Base-by-base conservation (phyloP, 2,888 invertebrate genomes). In the Amphipoea lucens region DNA sequence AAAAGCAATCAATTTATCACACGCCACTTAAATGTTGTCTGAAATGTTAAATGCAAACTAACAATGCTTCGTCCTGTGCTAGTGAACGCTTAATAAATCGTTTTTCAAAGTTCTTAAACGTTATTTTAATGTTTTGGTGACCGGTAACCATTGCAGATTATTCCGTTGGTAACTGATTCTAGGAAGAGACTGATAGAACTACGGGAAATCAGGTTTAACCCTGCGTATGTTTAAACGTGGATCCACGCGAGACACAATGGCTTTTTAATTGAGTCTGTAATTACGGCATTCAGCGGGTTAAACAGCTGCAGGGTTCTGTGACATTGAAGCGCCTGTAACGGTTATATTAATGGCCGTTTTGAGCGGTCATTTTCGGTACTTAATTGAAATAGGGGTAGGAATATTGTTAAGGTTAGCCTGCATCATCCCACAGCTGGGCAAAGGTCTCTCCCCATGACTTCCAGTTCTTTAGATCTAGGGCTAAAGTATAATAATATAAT, bases 121-220 rank as follows among this genome's bases (percentile, higher is more conserved):
- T 63, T 60, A 62, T 67, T 66, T 70, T 23, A 17, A 20, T 9
- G 36, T 29, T 62, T 29, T 23, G 66, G 14, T 65, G 20, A 62
- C 67, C 42, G 29, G n/a, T 74, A 75, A 68, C 72, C 57, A 51
- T 67, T 70, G 54, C 48, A 73, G 82, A 78, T 67, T 57, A 74
- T 48, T 40, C 14, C 65, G 29, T 29, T 29, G 29, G 29, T 57
- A 63, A 51, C 6, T 20, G 29, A 42, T 78, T 82, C 78, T 65
- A 42, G n/a, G 65, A 75, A 70, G 12, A 77, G 51, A 17, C 29
- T 23, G 60, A n/a, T 51, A 42, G 23, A 9, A 42, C 6, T 20
- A 20, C 17, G 11, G n/a, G 45, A 45, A 48, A 23, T 23, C 17
- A 1, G 23, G 23, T 60, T 40, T 12, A 29, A 29, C 29, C 29